These are phyloP conservation scores for Acromyrmex charruanus DNA, from an alignment of 1,140 invertebrate species.

Conservation along the genomic window DNA sequence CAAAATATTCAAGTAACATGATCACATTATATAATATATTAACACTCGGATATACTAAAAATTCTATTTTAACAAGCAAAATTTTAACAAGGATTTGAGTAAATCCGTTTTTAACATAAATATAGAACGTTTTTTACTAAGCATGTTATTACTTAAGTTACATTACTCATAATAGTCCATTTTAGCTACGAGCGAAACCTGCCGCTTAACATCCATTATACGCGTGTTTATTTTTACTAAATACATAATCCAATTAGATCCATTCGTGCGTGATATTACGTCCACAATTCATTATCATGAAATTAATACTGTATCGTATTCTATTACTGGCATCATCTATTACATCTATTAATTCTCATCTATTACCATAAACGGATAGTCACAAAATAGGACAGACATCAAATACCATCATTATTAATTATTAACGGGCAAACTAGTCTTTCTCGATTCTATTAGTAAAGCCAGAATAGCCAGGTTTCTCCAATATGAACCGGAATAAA, in stretches of 20 bases:
- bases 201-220: conserved; percentile 45
- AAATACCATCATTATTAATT: conserved; percentile 11
- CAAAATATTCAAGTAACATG: too few species aligned
- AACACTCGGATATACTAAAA: too few species aligned
- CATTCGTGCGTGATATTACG: conserved; percentile 40
- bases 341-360: conserved; percentile 43
- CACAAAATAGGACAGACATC: conserved; percentile 6
- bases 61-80: too few species aligned
- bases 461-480: background rate
- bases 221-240: conserved; percentile 54
- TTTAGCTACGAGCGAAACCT: conserved; percentile 2
- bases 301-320: conserved; percentile 56
- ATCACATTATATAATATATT: too few species aligned
- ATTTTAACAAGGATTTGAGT: too few species aligned
- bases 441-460: too few species aligned
- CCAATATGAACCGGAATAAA: background rate
- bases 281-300: conserved; percentile 49
- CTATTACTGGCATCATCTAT: conserved; percentile 52
- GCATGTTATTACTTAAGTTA: conserved; percentile 42
- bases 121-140: too few species aligned
- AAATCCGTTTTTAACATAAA: too few species aligned
- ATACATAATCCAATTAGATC: conserved; percentile 62
- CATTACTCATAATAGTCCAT: conserved; percentile 12
- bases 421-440: background rate
- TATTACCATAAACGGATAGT: conserved; percentile 26